Evolutionary conservation across 2,888 invertebrate genomes (phyloP), one percentile per base, ranked within the genome.

Genomic region (Melanchra persicariae): DNA sequence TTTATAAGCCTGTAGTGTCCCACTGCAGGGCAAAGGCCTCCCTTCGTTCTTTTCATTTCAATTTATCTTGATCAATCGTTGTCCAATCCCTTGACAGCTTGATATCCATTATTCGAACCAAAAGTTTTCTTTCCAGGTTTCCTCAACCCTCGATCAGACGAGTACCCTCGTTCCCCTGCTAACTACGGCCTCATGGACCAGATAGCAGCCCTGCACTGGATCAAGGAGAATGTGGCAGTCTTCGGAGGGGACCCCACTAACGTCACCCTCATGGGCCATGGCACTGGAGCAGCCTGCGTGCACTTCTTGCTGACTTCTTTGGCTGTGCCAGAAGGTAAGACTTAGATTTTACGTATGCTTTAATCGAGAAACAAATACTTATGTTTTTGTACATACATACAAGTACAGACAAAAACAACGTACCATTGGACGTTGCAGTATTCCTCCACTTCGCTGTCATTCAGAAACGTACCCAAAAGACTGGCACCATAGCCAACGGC

Each of bases 101-200:
- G n/a, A 7, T 15, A 51, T 22, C n/a, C 1, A 57, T 15, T n/a
- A 40, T 34, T 59, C 9, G 52, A 22, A 70, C 12, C 64, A 37
- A 5, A 43, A 12, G 24, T 54, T 49, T 26, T 69, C 94, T 95
- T 79, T 45, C 17, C 96, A 98, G 98, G 98, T 87, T 98, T 98
- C 93, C 96, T 98, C 73, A 98, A 98, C 92, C 98, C 98, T 74
- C 98, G 98, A 89, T 98, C 98, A 34, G 98, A 98, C 93, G 98
- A 98, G 82, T 98, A 97, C 93, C 97, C 98, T 58, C 97, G 98
- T 77, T 98, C 98, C 45, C 98, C 98, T 52, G 98, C 98, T 60
- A 99, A 99, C 96, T 99, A 99, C 93, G 99, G 99, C n/a, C 97
- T 99, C 71, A 98, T 99, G 98, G 99, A 99, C 94, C 98, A 99